Conservation (phyloP, 1,140 invertebrate species). For the Mycetomoellerius zeteki region DNA sequence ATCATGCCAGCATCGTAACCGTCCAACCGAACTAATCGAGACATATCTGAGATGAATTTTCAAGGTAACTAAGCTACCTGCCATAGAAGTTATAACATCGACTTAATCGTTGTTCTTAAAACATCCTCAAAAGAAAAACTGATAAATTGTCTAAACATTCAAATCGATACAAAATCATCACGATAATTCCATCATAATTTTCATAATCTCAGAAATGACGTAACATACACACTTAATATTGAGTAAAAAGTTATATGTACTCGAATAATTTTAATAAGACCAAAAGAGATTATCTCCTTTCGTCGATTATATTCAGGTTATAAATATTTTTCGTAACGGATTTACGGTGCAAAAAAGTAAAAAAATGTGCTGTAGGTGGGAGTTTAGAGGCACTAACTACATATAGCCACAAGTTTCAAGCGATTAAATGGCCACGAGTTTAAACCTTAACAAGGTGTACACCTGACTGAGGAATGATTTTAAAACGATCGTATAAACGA, state of each 20-base stretch:
- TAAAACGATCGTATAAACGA: constrained; percentile 75
- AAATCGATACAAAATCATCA: background rate
- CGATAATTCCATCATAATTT: background rate
- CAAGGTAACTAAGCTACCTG: constrained; percentile 15
- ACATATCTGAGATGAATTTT: constrained; percentile 26
- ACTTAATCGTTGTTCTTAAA: background rate
- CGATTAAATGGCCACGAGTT: constrained; percentile 55
- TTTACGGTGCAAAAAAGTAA: constrained; percentile 22
- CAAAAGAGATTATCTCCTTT: background rate
- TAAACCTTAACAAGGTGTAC: constrained; percentile 71
- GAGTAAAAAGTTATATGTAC: background rate
- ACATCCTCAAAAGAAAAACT: background rate
- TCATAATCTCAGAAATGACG: background rate
- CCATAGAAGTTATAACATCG: background rate
- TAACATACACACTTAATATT: background rate
- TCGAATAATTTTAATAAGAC: background rate
- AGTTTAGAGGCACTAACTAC: constrained; percentile 45
- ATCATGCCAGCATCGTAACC: constrained; percentile 34
- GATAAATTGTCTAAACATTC: background rate
- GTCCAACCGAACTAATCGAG: constrained; percentile 21
- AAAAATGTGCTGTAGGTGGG: constrained; percentile 36
- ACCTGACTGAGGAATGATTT: constrained; percentile 74
- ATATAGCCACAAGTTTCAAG: constrained; percentile 35
- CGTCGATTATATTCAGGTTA: background rate
- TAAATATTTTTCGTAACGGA: constrained; percentile 15